Evolutionary conservation across 2,113 vertebrate species (phyloP).

Genomic region (Gopherus evgoodei): DNA sequence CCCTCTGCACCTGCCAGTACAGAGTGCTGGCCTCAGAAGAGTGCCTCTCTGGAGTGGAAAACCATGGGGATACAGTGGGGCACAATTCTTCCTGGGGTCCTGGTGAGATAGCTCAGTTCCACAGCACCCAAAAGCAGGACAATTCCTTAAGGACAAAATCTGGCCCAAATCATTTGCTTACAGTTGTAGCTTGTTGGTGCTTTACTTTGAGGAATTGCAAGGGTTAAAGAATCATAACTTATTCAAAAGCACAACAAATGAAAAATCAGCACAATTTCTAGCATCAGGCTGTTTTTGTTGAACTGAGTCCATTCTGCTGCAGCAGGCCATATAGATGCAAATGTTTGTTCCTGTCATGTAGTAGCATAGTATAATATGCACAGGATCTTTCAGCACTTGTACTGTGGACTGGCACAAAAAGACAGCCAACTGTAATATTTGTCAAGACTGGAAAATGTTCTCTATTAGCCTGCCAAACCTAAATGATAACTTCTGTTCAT

Average conservation of each 20-base stretch:
- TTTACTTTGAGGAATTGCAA: not conserved
- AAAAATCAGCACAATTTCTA: not conserved
- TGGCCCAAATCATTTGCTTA: not conserved
- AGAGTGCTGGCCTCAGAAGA: not conserved
- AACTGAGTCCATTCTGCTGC: not conserved
- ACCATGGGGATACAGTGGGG: not conserved
- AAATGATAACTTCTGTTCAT: slow-evolving; percentile 38
- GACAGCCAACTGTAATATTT: slow-evolving; percentile 34
- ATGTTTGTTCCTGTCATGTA: slow-evolving; percentile 32
- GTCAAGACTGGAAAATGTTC: slow-evolving; percentile 39
- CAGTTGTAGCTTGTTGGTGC: not conserved
- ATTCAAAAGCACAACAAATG: not conserved
- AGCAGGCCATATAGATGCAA: not conserved
- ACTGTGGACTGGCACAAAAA: slow-evolving; percentile 23
- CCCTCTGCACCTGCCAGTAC: not conserved
- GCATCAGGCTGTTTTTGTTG: not conserved
- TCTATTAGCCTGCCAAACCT: slow-evolving; percentile 44
- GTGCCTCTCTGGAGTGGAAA: not conserved
- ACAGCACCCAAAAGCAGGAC: not conserved
- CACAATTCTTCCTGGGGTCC: not conserved
- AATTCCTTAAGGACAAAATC: not conserved
- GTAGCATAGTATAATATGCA: not conserved
- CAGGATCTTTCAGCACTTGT: slow-evolving; percentile 38
- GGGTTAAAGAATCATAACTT: not conserved
- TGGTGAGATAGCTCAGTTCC: not conserved